Conservation (phyloP, 2,797 vertebrate genomes). For the Pagetopsis macropterus region DNA sequence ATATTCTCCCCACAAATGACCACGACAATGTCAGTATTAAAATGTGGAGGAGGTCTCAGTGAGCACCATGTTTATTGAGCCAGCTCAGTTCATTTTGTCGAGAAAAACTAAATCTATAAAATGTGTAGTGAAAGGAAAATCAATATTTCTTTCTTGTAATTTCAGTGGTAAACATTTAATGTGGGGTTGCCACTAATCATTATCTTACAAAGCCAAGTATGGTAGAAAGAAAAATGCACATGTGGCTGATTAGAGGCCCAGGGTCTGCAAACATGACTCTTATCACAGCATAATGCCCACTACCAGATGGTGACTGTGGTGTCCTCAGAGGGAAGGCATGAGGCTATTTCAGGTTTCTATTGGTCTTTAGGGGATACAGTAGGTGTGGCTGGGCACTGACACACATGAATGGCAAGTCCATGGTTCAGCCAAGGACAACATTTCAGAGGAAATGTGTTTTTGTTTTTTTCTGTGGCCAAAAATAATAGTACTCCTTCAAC, state of each 20-base stretch:
- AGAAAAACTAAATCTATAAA: conserved; percentile 9
- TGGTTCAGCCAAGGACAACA: conserved; percentile 25
- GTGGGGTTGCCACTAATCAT: not conserved
- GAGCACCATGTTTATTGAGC: not conserved
- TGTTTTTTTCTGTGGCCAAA: not conserved
- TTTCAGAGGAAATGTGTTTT: not conserved
- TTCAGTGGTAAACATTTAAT: conserved; percentile 6
- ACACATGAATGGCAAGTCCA: not conserved
- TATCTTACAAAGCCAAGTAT: not conserved
- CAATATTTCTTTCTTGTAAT: conserved; percentile 4
- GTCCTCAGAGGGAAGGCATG: conserved; percentile 2
- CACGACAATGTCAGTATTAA: not conserved
- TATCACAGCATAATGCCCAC: not conserved
- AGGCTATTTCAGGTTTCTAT: not conserved
- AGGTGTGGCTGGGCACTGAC: not conserved
- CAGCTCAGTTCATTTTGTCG: conserved; percentile 7
- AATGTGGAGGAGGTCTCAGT: not conserved
- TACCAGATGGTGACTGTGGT: not conserved
- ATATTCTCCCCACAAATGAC: conserved; percentile 16
- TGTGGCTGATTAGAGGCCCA: conserved; percentile 7
- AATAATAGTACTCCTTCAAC: not conserved
- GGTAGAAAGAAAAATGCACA: conserved; percentile 19
- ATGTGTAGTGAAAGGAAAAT: conserved; percentile 30
- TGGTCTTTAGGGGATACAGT: conserved; percentile 14
- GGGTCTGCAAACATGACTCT: not conserved